A percentile compares a stretch with the other conserved stretches of the same genome.
phyloP scores from a whole-genome alignment of 2,888 invertebrate genomes.

The Molorchus minor region DNA sequence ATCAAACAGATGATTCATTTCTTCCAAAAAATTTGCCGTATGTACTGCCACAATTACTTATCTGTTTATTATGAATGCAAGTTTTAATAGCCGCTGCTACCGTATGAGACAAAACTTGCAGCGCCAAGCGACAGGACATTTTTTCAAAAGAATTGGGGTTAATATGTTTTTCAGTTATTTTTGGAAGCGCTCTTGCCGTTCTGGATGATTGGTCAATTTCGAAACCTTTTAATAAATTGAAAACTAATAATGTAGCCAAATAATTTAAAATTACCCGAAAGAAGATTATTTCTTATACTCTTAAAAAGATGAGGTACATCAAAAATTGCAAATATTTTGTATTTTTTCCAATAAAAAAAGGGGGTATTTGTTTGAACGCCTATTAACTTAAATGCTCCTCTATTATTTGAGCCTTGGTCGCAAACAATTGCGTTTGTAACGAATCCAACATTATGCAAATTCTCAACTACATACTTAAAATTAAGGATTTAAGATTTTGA shows the following conservation, averaged over 20 bases:
- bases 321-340: slow-evolving; percentile 5
- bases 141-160: not conserved
- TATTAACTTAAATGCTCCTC: slow-evolving; percentile 1
- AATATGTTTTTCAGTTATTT: not conserved
- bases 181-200: not conserved
- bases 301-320: slow-evolving; percentile 12
- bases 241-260: not conserved
- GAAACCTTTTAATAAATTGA: not conserved
- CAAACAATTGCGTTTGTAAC: slow-evolving; percentile 8
- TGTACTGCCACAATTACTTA: not conserved
- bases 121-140: not conserved
- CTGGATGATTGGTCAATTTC: not conserved
- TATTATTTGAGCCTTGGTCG: slow-evolving; percentile 16
- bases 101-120: not conserved
- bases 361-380: not conserved
- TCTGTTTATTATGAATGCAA: not conserved
- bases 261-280: slow-evolving; percentile 1
- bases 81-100: not conserved
- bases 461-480: not conserved
- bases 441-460: slow-evolving; percentile 5
- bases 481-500: not conserved
- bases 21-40: not conserved
- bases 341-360: not conserved
- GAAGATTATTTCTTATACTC: slow-evolving; percentile 9
- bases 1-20: not conserved